A percentile compares a stretch with the other conserved stretches of the same genome.
Conservation (phyloP, 2,113 vertebrate species). For the Labrus mixtus region DNA sequence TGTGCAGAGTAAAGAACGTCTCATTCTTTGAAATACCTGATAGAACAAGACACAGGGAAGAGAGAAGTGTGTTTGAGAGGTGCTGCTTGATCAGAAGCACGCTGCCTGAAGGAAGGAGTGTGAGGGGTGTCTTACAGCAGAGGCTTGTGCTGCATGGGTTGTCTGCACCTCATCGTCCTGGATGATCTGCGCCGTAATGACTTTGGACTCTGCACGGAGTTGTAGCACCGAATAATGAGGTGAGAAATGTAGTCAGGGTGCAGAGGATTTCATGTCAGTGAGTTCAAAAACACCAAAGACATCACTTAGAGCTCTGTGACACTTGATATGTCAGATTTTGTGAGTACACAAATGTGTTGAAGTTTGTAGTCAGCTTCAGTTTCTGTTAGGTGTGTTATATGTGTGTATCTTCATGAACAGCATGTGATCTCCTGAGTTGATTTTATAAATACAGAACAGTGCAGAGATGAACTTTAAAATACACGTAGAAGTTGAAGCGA, state of each 20-base stretch:
- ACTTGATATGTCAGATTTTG: neutral
- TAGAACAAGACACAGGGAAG: conserved; percentile 2
- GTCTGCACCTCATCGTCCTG: conserved; percentile 39
- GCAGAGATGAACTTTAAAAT: neutral
- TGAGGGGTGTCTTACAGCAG: conserved; percentile 12
- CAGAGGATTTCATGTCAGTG: conserved; percentile 9
- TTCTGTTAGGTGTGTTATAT: neutral
- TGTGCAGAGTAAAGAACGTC: conserved; percentile 59
- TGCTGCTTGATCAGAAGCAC: conserved; percentile 67
- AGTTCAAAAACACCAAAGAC: conserved; percentile 23
- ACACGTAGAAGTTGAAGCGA: too few species aligned
- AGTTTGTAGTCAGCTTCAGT: neutral
- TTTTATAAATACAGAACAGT: neutral
- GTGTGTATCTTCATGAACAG: neutral
- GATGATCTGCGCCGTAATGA: conserved; percentile 63
- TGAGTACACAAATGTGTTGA: neutral
- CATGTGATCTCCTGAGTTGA: too few species aligned
- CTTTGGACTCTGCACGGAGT: conserved; percentile 58
- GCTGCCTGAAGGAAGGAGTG: conserved; percentile 53
- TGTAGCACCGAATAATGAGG: conserved; percentile 35
- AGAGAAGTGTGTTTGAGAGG: conserved; percentile 44
- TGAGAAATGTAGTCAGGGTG: conserved; percentile 15
- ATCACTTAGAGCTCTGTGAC: conserved; percentile 8
- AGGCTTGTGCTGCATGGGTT: conserved; percentile 30
- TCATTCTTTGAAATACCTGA: conserved; percentile 27